Percentiles rank a stretch among this genome's conserved stretches.
phyloP scores from a whole-genome alignment of 2,797 vertebrate species.

The Phoeniculus purpureus region DNA sequence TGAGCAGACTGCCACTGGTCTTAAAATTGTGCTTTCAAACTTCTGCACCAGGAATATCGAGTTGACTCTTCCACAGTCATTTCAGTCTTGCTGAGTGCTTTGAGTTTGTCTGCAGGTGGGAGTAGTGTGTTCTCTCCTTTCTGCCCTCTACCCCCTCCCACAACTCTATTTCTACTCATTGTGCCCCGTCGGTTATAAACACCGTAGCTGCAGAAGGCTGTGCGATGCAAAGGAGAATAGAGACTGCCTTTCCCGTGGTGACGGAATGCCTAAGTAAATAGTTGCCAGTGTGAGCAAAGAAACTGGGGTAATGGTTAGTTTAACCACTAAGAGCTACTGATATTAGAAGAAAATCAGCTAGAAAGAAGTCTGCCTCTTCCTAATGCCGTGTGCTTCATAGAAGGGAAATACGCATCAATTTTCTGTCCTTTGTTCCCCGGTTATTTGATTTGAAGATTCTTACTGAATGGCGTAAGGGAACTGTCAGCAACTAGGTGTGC shows the following conservation, averaged over 20 bases:
- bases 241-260: constrained; percentile 14
- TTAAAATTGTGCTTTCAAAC: neutral
- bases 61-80: neutral
- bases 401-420: neutral
- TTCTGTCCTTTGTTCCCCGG: neutral
- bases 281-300: constrained; percentile 7
- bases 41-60: neutral
- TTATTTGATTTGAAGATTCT: neutral
- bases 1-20: neutral
- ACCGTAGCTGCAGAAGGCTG: neutral
- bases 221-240: neutral
- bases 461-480: rapidly evolving
- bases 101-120: neutral
- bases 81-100: neutral
- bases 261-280: constrained; percentile 26
- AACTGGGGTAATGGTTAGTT: neutral
- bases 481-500: neutral
- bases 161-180: constrained; percentile 7
- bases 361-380: neutral
- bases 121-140: neutral
- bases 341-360: neutral
- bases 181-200: neutral
- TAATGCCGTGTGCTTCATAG: neutral
- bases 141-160: neutral
- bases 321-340: neutral